phyloP scores from a whole-genome alignment of 2,888 invertebrate species.

The Rhogogaster chlorosoma region DNA sequence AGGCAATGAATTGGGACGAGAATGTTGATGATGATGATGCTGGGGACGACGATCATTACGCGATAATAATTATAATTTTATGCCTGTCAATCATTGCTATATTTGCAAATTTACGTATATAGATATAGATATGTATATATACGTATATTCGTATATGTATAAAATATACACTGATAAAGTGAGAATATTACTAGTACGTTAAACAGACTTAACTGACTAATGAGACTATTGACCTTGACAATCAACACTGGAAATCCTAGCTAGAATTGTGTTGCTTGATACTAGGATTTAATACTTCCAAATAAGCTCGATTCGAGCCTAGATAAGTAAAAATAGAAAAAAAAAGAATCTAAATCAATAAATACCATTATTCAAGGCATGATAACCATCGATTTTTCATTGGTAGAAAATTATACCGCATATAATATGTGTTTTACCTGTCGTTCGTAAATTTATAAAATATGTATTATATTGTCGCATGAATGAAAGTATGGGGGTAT shows the following conservation, averaged over 20 bases:
- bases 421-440: no score
- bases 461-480: not conserved
- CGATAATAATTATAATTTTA: not conserved
- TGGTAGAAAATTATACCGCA: no score
- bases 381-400: no score
- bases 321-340: not conserved
- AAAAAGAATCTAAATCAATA: not conserved
- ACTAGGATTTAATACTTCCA: not conserved
- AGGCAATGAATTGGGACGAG: not conserved
- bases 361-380: not conserved
- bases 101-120: not conserved
- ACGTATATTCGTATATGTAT: not conserved
- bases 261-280: not conserved
- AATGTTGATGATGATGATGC: not conserved
- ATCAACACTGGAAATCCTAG: constrained; percentile 6
- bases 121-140: not conserved
- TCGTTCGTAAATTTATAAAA: not conserved
- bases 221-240: constrained; percentile 36
- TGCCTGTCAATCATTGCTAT: not conserved
- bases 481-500: not conserved
- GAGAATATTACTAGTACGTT: not conserved
- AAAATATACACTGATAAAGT: not conserved
- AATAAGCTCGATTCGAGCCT: not conserved
- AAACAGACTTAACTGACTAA: not conserved
- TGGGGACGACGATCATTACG: not conserved